phyloP scores from a whole-genome alignment of 2,888 invertebrate species.

The Eupithecia centaureata region DNA sequence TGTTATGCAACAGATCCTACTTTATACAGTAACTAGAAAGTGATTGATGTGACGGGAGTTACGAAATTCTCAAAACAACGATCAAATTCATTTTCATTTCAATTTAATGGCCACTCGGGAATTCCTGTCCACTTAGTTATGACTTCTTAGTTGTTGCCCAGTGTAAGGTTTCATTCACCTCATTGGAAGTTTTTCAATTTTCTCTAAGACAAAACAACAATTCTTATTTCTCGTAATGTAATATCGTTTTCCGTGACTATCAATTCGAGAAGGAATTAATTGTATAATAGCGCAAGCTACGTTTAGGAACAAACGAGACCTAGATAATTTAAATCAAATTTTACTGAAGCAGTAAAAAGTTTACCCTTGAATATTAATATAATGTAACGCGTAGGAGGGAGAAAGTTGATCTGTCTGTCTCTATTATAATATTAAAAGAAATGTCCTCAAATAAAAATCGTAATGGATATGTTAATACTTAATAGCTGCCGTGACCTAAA shows the following conservation, averaged over 20 bases:
- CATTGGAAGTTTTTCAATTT: constrained; percentile 28
- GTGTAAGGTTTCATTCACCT: constrained; percentile 20
- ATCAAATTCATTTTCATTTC: constrained; percentile 21
- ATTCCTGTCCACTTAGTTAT: background rate
- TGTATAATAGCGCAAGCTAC: constrained; percentile 27
- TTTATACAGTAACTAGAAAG: constrained; percentile 18
- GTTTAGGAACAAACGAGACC: constrained; percentile 18
- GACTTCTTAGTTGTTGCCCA: background rate
- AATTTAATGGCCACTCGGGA: constrained; percentile 5
- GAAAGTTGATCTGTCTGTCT: constrained; percentile 30
- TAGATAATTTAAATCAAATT: constrained; percentile 32
- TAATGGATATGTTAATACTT: constrained; percentile 26
- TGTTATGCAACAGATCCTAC: constrained; percentile 26
- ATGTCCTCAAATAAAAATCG: constrained; percentile 29
- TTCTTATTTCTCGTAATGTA: constrained; percentile 7
- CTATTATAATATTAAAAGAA: constrained; percentile 29
- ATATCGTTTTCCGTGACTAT: constrained; percentile 21
- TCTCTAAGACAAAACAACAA: constrained; percentile 16
- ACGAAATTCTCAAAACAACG: constrained; percentile 18
- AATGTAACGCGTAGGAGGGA: constrained; percentile 29
- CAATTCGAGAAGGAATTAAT: constrained; percentile 18
- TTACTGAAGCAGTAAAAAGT: constrained; percentile 30
- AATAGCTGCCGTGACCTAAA: constrained; percentile 37
- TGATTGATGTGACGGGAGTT: constrained; percentile 24
- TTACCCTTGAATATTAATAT: constrained; percentile 27